Conservation (phyloP, 2,113 vertebrate species). For the Aix galericulata region DNA sequence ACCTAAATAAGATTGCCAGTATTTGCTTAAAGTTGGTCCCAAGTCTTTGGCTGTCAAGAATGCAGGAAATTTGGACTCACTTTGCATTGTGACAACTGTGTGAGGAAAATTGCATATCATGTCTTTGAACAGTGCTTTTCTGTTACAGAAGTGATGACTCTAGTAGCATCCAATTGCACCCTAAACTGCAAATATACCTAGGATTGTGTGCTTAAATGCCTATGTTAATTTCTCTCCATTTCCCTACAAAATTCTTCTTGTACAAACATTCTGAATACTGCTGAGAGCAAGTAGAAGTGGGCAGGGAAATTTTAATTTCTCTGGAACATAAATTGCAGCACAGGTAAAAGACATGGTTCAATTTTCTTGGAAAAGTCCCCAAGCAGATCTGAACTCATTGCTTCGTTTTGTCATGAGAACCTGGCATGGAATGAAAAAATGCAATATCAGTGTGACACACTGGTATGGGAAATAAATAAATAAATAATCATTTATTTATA, state of each 20-base stretch:
- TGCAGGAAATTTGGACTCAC: neutral
- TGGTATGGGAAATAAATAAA: neutral
- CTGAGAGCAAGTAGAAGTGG: neutral
- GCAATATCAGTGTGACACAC: neutral
- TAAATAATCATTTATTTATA: neutral
- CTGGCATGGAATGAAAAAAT: slow-evolving; percentile 11
- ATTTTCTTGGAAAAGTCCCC: neutral
- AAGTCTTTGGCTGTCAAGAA: neutral
- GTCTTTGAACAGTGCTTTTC: neutral
- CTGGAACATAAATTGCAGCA: neutral
- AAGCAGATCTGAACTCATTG: neutral
- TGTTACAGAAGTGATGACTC: neutral
- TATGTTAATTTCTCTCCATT: neutral
- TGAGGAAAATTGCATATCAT: neutral
- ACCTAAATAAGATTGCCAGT: neutral
- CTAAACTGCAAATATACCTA: neutral
- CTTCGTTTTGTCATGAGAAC: neutral
- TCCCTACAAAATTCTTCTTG: neutral
- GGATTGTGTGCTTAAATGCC: neutral
- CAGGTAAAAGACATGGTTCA: neutral
- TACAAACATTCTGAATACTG: neutral
- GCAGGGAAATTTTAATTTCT: neutral
- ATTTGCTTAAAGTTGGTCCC: neutral
- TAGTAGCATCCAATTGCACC: neutral
- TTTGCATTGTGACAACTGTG: neutral